phyloP scores from a whole-genome alignment of 2,113 vertebrate species.

The Strigops habroptila region DNA sequence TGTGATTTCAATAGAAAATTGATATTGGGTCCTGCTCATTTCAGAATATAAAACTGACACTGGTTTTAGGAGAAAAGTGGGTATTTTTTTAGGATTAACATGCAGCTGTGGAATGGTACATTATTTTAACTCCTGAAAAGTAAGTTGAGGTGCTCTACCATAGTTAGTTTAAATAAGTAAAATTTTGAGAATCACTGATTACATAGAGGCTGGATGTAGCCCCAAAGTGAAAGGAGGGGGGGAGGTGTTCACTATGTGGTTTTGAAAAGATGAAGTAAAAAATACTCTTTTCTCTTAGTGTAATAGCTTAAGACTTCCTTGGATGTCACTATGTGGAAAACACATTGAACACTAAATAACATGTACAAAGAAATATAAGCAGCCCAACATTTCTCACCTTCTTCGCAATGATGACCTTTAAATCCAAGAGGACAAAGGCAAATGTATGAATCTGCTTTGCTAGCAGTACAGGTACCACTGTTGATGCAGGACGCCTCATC shows the following conservation, averaged over 20 bases:
- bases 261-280: background rate
- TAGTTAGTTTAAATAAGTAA: background rate
- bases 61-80: background rate
- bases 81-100: background rate
- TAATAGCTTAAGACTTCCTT: background rate
- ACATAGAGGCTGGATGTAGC: background rate
- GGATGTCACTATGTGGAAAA: background rate
- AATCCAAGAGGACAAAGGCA: slow-evolving; percentile 94
- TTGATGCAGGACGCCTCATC: slow-evolving; percentile 84
- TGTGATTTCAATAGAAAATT: background rate
- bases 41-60: background rate
- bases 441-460: slow-evolving; percentile 85
- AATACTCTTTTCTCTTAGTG: background rate
- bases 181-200: background rate
- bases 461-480: slow-evolving; percentile 83
- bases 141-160: background rate
- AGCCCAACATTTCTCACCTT: slow-evolving; percentile 78
- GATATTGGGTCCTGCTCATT: background rate
- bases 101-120: background rate
- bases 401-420: slow-evolving; percentile 87
- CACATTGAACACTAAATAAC: background rate
- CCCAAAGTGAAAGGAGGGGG: background rate
- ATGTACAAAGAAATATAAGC: background rate
- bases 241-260: background rate
- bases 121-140: background rate